These are phyloP conservation scores for Temnopleurus reevesii DNA, from an alignment of 53 echinoderm and acorn worm genomes.

Conservation along the genomic window DNA sequence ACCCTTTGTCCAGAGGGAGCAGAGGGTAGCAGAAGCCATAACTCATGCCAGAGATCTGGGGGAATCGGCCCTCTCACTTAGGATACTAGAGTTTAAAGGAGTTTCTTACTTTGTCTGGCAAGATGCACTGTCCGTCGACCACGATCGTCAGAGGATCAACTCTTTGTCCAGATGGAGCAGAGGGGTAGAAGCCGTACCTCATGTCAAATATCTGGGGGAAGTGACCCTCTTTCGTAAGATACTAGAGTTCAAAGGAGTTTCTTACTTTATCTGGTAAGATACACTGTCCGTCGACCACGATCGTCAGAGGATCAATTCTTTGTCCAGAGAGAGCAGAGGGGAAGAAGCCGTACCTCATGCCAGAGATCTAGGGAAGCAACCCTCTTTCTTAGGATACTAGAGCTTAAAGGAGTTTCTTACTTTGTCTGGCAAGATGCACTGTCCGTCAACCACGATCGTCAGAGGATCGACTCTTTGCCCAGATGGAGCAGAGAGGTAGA, in stretches of 20 bases:
- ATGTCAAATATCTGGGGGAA: conserved; percentile 78
- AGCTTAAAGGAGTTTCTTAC: too few species aligned
- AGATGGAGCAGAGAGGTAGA: conserved; percentile 58
- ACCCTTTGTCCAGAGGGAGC: conserved; percentile 71
- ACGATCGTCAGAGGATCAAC: conserved; percentile 73
- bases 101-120: conserved; percentile 67
- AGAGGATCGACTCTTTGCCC: conserved; percentile 76
- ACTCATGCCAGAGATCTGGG: conserved; percentile 75
- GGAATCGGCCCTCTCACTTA: conserved; percentile 83
- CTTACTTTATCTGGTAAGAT: conserved; percentile 76
- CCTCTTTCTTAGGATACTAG: conserved; percentile 79
- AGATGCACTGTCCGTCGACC: conserved; percentile 58
- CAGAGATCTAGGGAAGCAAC: conserved; percentile 74
- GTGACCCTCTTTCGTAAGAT: conserved; percentile 77
- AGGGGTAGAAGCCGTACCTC: conserved; percentile 72
- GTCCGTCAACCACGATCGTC: conserved; percentile 62
- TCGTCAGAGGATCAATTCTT: conserved; percentile 79
- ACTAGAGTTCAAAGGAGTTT: too few species aligned
- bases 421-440: conserved; percentile 65
- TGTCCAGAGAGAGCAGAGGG: conserved; percentile 67
- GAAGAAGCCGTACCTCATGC: conserved; percentile 77
- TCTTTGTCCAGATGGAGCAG: conserved; percentile 62
- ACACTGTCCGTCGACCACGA: conserved; percentile 63
- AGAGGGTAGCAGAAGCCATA: conserved; percentile 75
- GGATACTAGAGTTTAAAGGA: conserved; percentile 73